Percentiles rank a stretch among this genome's conserved stretches.
phyloP scores from a whole-genome alignment of 1,140 invertebrate species.

The Heliconius nattereri region DNA sequence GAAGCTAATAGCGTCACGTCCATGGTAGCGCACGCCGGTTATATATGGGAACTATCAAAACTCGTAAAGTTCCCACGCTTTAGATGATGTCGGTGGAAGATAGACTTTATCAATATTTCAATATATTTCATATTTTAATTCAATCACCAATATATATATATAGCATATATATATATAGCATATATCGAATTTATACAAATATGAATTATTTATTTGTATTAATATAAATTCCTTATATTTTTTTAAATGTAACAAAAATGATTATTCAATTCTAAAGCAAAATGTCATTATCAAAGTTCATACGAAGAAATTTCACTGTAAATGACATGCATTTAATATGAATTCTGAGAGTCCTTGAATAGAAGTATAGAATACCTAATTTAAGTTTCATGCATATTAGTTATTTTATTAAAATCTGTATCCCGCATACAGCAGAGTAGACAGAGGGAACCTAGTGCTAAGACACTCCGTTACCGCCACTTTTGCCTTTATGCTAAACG shows the following conservation, averaged over 20 bases:
- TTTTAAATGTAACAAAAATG: not conserved
- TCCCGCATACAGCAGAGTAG: too few relatives aligned
- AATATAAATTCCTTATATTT: too few relatives aligned
- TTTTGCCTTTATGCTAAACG: too few relatives aligned
- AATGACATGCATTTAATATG: not conserved
- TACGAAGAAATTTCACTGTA: not conserved
- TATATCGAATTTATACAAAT: not conserved
- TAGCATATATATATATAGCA: not conserved
- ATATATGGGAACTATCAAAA: slow-evolving; percentile 26
- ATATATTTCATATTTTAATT: not conserved
- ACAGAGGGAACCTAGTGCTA: too few relatives aligned
- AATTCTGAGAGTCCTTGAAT: not conserved
- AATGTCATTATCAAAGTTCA: not conserved
- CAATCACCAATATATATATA: not conserved
- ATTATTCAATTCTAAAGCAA: not conserved
- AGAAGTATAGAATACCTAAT: not conserved
- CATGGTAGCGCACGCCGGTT: slow-evolving; percentile 13
- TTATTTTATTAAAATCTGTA: not conserved
- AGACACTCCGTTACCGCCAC: too few relatives aligned
- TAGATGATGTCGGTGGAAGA: slow-evolving; percentile 7
- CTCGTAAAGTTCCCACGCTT: slow-evolving; percentile 23
- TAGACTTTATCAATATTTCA: slow-evolving; percentile 11
- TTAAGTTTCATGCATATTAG: not conserved
- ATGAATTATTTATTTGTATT: too few relatives aligned
- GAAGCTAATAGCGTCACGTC: slow-evolving; percentile 14